Percentiles rank a stretch among this genome's conserved stretches.
These are phyloP conservation scores for Scaptomyza flava DNA, from an alignment of 2,888 invertebrate species.

Conservation along the genomic window DNA sequence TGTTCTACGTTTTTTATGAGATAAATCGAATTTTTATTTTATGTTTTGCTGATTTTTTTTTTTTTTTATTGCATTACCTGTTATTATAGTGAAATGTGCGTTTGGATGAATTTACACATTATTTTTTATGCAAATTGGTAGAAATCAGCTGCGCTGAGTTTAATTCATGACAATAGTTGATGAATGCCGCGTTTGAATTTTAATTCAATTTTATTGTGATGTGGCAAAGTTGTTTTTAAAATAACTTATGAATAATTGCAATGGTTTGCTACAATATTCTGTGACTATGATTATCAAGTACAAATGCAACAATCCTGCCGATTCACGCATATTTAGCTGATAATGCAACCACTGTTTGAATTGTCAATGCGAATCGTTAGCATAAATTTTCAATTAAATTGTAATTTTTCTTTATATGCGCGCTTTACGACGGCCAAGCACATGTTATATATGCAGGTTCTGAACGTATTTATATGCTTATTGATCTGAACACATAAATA, in stretches of 20 bases:
- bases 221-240: slow-evolving; percentile 21
- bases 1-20: no score
- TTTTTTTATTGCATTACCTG: not conserved
- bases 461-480: slow-evolving; percentile 1
- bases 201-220: not conserved
- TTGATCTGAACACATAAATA: slow-evolving; percentile 15
- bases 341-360: slow-evolving; percentile 1
- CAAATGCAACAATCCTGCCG: slow-evolving; percentile 14
- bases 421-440: not conserved
- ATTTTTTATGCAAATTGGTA: slow-evolving; percentile 28
- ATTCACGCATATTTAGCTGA: slow-evolving; percentile 18
- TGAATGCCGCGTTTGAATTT: slow-evolving; percentile 28
- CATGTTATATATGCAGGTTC: slow-evolving; percentile 8
- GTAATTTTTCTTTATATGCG: not conserved
- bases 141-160: not conserved
- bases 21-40: not conserved
- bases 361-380: slow-evolving; percentile 5
- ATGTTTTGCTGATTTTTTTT: not conserved
- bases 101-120: not conserved
- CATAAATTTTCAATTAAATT: slow-evolving; percentile 23
- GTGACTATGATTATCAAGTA: slow-evolving; percentile 15
- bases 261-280: not conserved
- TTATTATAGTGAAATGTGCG: not conserved
- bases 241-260: slow-evolving; percentile 26
- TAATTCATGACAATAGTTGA: slow-evolving; percentile 20